Conservation (phyloP, 2,113 vertebrate species). For the Haplochromis vanheusdeni region DNA sequence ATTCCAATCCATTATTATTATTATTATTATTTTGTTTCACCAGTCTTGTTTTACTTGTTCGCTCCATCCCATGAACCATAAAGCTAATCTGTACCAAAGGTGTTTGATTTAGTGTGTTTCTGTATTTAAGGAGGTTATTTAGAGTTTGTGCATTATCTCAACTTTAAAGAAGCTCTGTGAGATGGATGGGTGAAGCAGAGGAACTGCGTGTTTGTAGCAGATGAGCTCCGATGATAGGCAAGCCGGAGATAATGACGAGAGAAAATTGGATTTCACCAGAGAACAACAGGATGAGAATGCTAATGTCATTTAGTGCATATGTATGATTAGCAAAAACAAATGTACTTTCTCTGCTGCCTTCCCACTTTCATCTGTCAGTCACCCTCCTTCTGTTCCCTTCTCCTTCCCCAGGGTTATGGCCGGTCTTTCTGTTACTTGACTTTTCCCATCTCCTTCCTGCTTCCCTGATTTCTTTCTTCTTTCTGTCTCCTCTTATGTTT, state of each 20-base stretch:
- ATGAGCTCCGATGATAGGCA: background rate
- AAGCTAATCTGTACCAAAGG: background rate
- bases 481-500: background rate
- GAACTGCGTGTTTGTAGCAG: background rate
- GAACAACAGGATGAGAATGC: constrained; percentile 50
- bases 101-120: background rate
- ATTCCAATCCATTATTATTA: too few relatives aligned
- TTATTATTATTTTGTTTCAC: background rate
- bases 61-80: background rate
- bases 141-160: background rate
- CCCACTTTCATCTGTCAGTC: background rate
- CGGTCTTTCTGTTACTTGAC: background rate
- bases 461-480: background rate
- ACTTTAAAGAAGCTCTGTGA: background rate
- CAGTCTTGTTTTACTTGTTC: background rate
- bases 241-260: constrained; percentile 19
- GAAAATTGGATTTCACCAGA: constrained; percentile 49
- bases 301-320: constrained; percentile 23
- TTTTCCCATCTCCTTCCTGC: background rate
- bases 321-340: constrained; percentile 3
- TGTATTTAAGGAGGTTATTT: background rate
- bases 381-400: background rate
- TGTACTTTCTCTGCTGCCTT: background rate
- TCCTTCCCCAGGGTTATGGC: background rate
- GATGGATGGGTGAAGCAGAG: background rate